Base-by-base conservation (phyloP, 2,888 invertebrate species). In the Linnaemya tessellans region DNA sequence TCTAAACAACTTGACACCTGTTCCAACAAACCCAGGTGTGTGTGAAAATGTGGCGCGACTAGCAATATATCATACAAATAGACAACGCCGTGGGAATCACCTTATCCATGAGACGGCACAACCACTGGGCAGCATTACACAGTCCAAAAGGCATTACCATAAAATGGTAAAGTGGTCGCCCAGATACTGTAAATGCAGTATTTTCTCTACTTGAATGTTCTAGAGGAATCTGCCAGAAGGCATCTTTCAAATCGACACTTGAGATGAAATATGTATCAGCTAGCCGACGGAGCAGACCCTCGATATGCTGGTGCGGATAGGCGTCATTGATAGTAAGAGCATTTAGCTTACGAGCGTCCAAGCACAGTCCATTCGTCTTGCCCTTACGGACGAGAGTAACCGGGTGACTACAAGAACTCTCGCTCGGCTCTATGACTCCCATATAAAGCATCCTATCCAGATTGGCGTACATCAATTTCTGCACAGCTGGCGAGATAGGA, bases 31-130 rank as follows among this genome's bases (percentile, higher is more conserved):
- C 18, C 1, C 1, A 60, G n/a, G 3, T 60, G 58, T 3, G 35
- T 18, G 1, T 8, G 10, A 4, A 60, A 35, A 1, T 18, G 10
- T 9, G 35, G 25, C n/a, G 58, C 35, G n/a, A 60, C 35, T 35
- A 35, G 35, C 35, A 60, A 35, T 35, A 60, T 9, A 60, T 60
- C 58, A 18, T 60, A 30, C 35, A 60, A 60, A 30, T 67, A 67
- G n/a, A 68, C 51, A 11, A 70, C 25, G 15, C 8, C 11, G 41
- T 20, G n/a, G 56, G 22, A n/a, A 71, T 71, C 18, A 46, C 43
- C 43, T 68, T 80, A 35, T 77, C 77, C 77, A 89, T 84, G 22
- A 89, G 60, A 1, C 88, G 79, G 38, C 60, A 38, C 1, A 60
- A 1, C 60, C 60, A 11, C 10, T 60, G 60, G 20, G 35, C 60